phyloP scores from a whole-genome alignment of 2,113 vertebrate species.

The Arizona elegans region DNA sequence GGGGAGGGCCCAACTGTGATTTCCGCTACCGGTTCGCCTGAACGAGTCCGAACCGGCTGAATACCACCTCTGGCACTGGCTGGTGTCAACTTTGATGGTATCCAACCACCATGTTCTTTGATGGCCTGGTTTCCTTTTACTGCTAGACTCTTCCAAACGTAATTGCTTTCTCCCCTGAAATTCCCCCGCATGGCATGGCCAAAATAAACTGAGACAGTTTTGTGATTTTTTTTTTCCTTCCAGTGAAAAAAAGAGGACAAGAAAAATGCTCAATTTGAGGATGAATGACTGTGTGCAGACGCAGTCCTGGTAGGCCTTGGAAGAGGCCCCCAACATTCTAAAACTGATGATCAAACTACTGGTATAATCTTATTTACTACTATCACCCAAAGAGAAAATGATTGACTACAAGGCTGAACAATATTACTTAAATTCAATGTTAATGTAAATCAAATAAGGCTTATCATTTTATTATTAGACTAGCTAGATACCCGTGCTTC shows the following conservation, averaged over 20 bases:
- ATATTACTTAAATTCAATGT: not conserved
- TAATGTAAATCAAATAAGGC: not conserved
- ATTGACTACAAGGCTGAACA: not conserved
- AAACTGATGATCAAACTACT: too few species aligned
- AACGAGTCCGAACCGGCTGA: too few species aligned
- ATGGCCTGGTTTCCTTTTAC: not conserved
- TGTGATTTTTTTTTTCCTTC: not conserved
- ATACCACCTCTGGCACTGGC: not conserved
- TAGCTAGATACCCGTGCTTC: too few species aligned
- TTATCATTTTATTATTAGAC: not conserved
- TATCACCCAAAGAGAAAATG: not conserved
- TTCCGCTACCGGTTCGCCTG: too few species aligned
- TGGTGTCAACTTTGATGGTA: not conserved
- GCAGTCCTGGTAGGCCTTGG: not conserved
- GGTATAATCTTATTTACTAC: not conserved
- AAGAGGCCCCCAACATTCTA: not conserved
- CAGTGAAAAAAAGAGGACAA: not conserved
- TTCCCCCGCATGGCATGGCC: not conserved
- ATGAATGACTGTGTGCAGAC: not conserved
- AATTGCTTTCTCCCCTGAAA: not conserved
- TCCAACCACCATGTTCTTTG: not conserved
- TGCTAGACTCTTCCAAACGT: not conserved
- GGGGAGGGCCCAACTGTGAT: too few species aligned
- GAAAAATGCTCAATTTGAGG: not conserved
- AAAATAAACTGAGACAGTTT: not conserved